Conservation (phyloP, 92 coral and sea anemone species). For the Plumapathes pennacea region DNA sequence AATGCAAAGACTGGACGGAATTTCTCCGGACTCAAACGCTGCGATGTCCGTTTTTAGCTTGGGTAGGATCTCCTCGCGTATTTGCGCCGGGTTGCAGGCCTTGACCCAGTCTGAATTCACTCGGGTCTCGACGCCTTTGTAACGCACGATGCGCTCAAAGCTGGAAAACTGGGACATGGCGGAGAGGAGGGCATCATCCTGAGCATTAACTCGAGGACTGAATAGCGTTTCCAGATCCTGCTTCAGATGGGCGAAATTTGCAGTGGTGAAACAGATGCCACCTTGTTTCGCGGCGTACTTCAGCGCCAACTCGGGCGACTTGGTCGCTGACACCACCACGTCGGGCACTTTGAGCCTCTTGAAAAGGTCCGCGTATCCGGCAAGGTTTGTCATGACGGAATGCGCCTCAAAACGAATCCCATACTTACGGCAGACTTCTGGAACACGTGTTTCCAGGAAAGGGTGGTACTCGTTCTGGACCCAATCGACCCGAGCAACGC, state of each 20-base stretch:
- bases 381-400: constrained; percentile 51
- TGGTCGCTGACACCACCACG: constrained; percentile 4
- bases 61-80: constrained; percentile 57
- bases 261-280: constrained; percentile 49
- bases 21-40: constrained; percentile 35
- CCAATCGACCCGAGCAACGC: constrained; percentile 49
- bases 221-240: constrained; percentile 32
- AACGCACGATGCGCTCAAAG: constrained; percentile 47
- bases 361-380: constrained; percentile 36
- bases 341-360: constrained; percentile 12
- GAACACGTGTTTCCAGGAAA: constrained; percentile 44
- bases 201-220: constrained; percentile 10
- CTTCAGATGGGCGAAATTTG: constrained; percentile 39
- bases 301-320: constrained; percentile 42
- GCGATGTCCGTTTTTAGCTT: constrained; percentile 46
- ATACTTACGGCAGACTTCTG: constrained; percentile 47
- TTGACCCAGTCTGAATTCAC: constrained; percentile 46
- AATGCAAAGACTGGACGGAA: constrained; percentile 46
- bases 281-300: constrained; percentile 49
- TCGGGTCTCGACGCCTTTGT: constrained; percentile 42
- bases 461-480: constrained; percentile 69
- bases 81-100: constrained; percentile 33
- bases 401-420: constrained; percentile 59
- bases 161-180: constrained; percentile 37
- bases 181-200: constrained; percentile 24